Evolutionary conservation across 2,888 invertebrate species (phyloP).

Genomic region (Trachelus tabidus): DNA sequence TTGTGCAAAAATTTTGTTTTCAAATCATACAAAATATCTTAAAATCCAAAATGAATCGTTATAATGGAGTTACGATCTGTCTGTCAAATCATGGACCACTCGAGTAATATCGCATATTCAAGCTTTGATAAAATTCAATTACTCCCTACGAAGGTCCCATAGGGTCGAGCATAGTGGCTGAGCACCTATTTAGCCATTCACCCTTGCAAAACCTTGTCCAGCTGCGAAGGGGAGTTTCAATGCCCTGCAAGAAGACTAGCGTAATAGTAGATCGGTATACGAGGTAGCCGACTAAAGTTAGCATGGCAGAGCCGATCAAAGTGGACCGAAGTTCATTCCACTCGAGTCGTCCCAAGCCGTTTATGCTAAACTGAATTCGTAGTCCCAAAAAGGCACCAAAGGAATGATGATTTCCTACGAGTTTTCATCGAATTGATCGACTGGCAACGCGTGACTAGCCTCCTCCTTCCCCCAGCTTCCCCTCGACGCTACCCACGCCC

Average conservation of each 20-base stretch:
- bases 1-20: accelerated
- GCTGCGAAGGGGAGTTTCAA: background rate
- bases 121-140: background rate
- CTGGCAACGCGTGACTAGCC: background rate
- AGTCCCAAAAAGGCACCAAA: background rate
- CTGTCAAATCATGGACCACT: background rate
- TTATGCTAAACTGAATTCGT: constrained; percentile 22
- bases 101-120: background rate
- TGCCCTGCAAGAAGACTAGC: constrained; percentile 13
- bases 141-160: background rate
- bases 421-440: background rate
- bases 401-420: background rate
- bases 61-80: background rate
- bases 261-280: background rate
- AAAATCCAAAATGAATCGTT: background rate
- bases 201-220: constrained; percentile 3
- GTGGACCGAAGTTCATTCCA: constrained; percentile 48
- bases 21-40: background rate
- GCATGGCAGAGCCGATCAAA: constrained; percentile 35
- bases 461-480: background rate
- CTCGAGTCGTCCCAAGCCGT: constrained; percentile 15
- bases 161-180: background rate
- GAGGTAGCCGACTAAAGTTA: background rate
- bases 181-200: constrained; percentile 3
- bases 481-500: background rate